Percentiles rank a stretch among this genome's conserved stretches.
These are phyloP conservation scores for Hoplias malabaricus DNA, from an alignment of 2,113 vertebrate species.

Conservation along the genomic window DNA sequence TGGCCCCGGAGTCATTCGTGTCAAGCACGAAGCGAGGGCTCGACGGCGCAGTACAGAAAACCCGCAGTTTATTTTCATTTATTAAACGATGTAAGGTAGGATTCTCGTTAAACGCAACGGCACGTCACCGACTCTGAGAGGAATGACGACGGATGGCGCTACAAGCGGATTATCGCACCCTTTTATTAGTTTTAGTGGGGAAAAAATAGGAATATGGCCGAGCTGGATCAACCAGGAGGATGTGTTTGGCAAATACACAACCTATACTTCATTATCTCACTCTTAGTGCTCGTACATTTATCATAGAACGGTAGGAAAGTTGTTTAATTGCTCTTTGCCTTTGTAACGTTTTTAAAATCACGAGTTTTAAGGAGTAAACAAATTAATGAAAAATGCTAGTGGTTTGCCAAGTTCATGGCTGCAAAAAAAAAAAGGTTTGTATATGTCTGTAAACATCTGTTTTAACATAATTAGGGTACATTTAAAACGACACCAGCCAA, in stretches of 20 bases:
- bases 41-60: slow-evolving; percentile 78
- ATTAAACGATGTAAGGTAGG: slow-evolving; percentile 36
- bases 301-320: background rate
- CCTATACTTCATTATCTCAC: background rate
- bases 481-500: too few relatives aligned
- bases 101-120: background rate
- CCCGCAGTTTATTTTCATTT: slow-evolving; percentile 63
- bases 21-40: slow-evolving; percentile 13
- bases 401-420: too few relatives aligned
- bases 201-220: background rate
- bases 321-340: background rate
- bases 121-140: background rate
- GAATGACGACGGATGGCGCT: background rate
- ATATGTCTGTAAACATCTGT: too few relatives aligned
- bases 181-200: background rate
- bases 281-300: background rate
- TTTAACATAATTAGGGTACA: too few relatives aligned
- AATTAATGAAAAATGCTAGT: too few relatives aligned
- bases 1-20: slow-evolving; percentile 60
- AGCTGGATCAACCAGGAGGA: slow-evolving; percentile 16
- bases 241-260: slow-evolving; percentile 8
- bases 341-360: background rate
- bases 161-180: slow-evolving; percentile 8
- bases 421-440: background rate
- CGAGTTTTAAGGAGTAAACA: too few relatives aligned